Evolutionary conservation across 2,113 vertebrate genomes (phyloP).

Genomic region (Microcebus murinus): DNA sequence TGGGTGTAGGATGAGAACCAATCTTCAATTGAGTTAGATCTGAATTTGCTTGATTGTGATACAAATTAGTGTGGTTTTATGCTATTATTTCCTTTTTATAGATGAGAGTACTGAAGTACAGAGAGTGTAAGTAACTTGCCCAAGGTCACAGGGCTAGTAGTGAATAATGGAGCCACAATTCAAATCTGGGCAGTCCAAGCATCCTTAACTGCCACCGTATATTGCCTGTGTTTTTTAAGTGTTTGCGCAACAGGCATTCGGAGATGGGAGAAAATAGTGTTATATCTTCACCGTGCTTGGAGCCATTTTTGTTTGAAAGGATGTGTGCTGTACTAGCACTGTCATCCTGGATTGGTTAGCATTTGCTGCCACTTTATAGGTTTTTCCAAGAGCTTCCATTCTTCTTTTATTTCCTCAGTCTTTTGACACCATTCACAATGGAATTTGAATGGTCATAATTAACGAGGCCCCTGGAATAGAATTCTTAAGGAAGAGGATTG

Average conservation of each 20-base stretch:
- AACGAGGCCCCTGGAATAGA: background rate
- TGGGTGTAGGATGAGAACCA: background rate
- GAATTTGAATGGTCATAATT: conserved; percentile 46
- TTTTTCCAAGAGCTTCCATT: background rate
- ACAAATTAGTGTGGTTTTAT: conserved; percentile 9
- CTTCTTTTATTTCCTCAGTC: background rate
- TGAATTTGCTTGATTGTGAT: conserved; percentile 27
- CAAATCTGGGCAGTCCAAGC: background rate
- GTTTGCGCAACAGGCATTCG: background rate
- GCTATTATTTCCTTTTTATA: background rate
- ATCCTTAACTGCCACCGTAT: background rate
- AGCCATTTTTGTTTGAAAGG: conserved; percentile 50
- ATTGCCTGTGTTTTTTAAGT: background rate
- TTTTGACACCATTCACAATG: background rate
- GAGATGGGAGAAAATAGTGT: background rate
- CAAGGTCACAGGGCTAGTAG: background rate
- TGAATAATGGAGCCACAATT: background rate
- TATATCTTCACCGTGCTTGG: background rate
- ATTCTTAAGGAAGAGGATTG: conserved; percentile 6
- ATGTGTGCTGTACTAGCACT: background rate
- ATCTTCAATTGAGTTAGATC: background rate
- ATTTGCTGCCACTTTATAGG: conserved; percentile 21
- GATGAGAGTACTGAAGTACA: background rate
- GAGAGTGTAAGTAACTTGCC: background rate
- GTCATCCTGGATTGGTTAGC: conserved; percentile 19